phyloP scores from a whole-genome alignment of 53 echinoderm and acorn worm genomes.

The Temnopleurus reevesii region DNA sequence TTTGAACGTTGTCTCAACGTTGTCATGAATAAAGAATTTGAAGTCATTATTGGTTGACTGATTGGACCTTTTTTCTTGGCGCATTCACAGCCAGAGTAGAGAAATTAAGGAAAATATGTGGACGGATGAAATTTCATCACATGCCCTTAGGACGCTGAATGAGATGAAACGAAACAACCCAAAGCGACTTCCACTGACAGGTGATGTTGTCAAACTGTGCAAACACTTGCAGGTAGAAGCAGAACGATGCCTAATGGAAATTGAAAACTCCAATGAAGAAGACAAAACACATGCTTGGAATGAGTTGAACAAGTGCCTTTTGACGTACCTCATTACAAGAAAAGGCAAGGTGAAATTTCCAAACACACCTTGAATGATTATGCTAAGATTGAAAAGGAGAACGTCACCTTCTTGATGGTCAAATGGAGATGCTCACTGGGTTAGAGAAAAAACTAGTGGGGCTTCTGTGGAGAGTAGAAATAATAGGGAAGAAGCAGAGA shows the following conservation, averaged over 20 bases:
- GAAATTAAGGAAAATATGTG: constrained; percentile 8
- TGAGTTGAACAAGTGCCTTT: not conserved
- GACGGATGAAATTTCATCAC: not conserved
- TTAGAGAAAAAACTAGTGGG: constrained; percentile 1
- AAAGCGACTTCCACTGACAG: not conserved
- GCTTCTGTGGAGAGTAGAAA: constrained; percentile 29
- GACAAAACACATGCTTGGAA: not conserved
- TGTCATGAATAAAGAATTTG: no score
- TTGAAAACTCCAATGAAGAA: not conserved
- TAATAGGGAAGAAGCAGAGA: constrained; percentile 11
- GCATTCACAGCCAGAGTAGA: no score
- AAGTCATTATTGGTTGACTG: no score
- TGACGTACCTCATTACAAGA: not conserved
- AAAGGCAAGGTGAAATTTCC: not conserved
- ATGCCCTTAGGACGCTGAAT: not conserved
- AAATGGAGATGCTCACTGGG: not conserved
- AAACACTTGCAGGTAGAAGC: not conserved
- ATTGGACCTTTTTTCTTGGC: no score
- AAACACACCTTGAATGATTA: not conserved
- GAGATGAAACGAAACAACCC: not conserved
- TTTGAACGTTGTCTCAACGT: no score
- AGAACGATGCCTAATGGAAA: not conserved
- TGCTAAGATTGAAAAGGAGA: not conserved
- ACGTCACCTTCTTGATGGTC: constrained; percentile 22
- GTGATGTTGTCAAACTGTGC: not conserved